Evolutionary conservation across 2,797 vertebrate genomes (phyloP), one percentile per base, ranked within the genome.

Genomic region (Pipistrellus pygmaeus): DNA sequence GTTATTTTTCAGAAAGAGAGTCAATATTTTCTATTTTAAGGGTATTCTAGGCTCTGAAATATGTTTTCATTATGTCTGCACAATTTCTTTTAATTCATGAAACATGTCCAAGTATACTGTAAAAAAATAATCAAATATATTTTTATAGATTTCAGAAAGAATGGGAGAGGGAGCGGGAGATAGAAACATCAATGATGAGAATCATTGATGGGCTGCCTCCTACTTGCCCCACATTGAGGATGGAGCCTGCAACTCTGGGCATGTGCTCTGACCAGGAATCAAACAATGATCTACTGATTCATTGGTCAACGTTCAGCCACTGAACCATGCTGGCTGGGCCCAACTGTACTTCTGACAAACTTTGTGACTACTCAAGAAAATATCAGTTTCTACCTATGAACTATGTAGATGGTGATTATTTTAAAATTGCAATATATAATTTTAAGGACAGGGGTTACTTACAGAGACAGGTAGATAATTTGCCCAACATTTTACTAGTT

Each of bases 301-400:
- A 62, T 62, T 30, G 60, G 60, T 62, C 25, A 62, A 62, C 4
- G 12, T 25, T 62, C 27, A 62, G 27, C 60, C 60, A 30, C 25
- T 62, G 60, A 62, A 62, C 60, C 25, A 30, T 30, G 27, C 60
- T 62, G 12, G 25, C 60, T 62, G 60, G 27, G 5, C 5, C 60
- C 60, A 93, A 62, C 3, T 41, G 13, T 68, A 84, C 9, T 66
- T 91, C 51, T n/a, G 23, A 68, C 32, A 88, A 83, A 85, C 10
- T 90, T 84, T 93, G 6, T 94, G 10, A 85, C 35, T 77, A 75
- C 14, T 82, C 21, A 82, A 85, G 48, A 86, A 91, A 96, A 91
- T n/a, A 32, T 55, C 35, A 68, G 21, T 86, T 95, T 95, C 55
- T 85, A 17, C 17, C 41, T 80, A 38, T 88, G 35, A 89, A 60